Conservation (phyloP, 2,888 invertebrate species). For the Vanessa cardui region DNA sequence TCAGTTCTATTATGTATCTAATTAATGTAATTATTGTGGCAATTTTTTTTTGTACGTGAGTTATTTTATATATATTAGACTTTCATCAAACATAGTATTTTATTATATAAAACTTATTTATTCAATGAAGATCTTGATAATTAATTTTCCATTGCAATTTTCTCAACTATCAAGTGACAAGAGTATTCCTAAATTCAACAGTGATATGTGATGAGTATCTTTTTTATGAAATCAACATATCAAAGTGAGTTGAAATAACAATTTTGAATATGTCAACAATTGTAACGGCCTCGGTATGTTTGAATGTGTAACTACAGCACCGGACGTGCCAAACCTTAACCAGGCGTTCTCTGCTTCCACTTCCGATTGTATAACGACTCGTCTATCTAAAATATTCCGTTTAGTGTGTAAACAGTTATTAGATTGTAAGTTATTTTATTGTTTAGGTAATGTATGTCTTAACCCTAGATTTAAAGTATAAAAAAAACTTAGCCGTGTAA, state of each 20-base stretch:
- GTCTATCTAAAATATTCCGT: conserved; percentile 65
- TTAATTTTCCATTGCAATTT: conserved; percentile 13
- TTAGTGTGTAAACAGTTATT: conserved; percentile 73
- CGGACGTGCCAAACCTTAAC: conserved; percentile 60
- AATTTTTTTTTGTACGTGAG: conserved; percentile 35
- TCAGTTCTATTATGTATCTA: conserved; percentile 42
- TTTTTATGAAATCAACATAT: conserved; percentile 55
- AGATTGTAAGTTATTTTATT: conserved; percentile 76
- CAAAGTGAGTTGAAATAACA: conserved; percentile 43
- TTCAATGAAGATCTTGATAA: conserved; percentile 49
- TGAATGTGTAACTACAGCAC: conserved; percentile 5
- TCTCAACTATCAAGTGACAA: conserved; percentile 41
- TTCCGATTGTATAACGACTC: conserved; percentile 39
- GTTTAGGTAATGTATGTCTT: conserved; percentile 77
- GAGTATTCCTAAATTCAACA: conserved; percentile 43
- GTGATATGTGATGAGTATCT: conserved; percentile 25
- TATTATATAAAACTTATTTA: conserved; percentile 51
- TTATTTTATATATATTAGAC: conserved; percentile 19
- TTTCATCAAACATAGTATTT: conserved; percentile 44
- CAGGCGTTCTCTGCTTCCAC: conserved; percentile 55
- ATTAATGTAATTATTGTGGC: conserved; percentile 20
- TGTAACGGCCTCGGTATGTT: conserved; percentile 3
- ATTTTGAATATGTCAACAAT: conserved; percentile 13
- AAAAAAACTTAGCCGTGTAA: conserved; percentile 56
- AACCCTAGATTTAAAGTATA: conserved; percentile 69